Conservation (phyloP, 2,797 vertebrate genomes). For the Manis javanica region DNA sequence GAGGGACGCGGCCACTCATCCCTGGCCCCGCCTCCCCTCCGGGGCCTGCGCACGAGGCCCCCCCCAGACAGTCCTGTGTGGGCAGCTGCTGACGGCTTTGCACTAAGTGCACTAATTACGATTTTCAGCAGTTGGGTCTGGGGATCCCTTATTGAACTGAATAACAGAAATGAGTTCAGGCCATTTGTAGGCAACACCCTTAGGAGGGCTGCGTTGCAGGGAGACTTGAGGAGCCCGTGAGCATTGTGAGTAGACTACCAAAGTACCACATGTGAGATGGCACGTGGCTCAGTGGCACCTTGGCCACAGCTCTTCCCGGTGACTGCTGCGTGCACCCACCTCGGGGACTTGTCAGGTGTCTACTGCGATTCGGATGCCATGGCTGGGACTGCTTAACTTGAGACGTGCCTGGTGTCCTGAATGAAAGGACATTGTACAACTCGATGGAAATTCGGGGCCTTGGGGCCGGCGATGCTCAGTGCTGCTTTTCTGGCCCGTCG, state of each 20-base stretch:
- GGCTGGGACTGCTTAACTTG: background rate
- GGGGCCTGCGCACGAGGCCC: rapidly evolving
- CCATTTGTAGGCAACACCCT: background rate
- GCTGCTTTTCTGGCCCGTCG: background rate
- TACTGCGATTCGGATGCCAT: background rate
- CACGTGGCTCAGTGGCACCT: rapidly evolving
- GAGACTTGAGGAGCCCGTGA: background rate
- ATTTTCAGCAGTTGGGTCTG: background rate
- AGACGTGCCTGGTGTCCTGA: rapidly evolving
- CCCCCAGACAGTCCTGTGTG: background rate
- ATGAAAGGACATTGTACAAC: background rate
- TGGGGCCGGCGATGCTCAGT: rapidly evolving
- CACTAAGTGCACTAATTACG: rapidly evolving
- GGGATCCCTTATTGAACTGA: background rate
- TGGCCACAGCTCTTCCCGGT: background rate
- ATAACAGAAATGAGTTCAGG: background rate
- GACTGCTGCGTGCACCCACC: background rate
- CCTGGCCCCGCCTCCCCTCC: background rate
- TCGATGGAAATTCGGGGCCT: rapidly evolving
- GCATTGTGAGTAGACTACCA: background rate
- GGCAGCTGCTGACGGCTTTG: background rate
- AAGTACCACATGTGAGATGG: background rate
- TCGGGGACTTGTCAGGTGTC: background rate
- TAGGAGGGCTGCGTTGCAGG: rapidly evolving
- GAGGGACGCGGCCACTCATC: constrained; percentile 85